Percentiles rank a stretch among this genome's conserved stretches.
phyloP scores from a whole-genome alignment of 2,797 vertebrate genomes.

The Microctenopoma steveboyesi region DNA sequence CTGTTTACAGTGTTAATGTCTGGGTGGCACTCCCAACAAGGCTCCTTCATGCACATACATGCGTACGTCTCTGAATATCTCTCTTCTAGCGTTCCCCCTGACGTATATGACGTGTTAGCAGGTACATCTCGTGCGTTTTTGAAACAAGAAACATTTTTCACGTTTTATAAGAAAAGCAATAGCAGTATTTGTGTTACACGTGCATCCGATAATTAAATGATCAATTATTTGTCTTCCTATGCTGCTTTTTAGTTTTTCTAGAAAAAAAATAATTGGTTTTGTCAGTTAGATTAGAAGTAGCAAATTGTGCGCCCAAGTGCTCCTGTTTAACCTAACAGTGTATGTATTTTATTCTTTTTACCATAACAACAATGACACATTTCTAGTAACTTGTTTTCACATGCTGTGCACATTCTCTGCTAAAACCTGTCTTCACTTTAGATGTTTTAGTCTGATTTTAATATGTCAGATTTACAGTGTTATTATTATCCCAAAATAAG shows the following conservation, averaged over 20 bases:
- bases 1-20: conserved; percentile 81
- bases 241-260: not conserved
- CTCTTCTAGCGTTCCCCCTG: conserved; percentile 16
- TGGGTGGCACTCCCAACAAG: conserved; percentile 71
- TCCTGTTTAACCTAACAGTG: not conserved
- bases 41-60: conserved; percentile 59
- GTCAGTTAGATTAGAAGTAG: not conserved
- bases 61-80: conserved; percentile 46
- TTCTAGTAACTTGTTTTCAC: conserved; percentile 4
- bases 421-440: conserved; percentile 2
- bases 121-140: conserved; percentile 20
- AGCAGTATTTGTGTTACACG: not conserved
- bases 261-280: not conserved
- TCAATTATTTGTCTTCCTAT: conserved; percentile 8
- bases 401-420: not conserved
- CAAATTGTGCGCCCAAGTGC: not conserved
- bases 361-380: not conserved
- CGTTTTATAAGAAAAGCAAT: conserved; percentile 1
- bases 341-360: not conserved
- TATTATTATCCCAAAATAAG: conserved; percentile 3
- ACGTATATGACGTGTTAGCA: conserved; percentile 35
- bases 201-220: conserved; percentile 6
- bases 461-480: not conserved
- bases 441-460: conserved; percentile 1
- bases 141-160: not conserved